A percentile compares a stretch with the other conserved stretches of the same genome.
Evolutionary conservation across 1,140 invertebrate species (phyloP).

Genomic region (Achroia grisella): DNA sequence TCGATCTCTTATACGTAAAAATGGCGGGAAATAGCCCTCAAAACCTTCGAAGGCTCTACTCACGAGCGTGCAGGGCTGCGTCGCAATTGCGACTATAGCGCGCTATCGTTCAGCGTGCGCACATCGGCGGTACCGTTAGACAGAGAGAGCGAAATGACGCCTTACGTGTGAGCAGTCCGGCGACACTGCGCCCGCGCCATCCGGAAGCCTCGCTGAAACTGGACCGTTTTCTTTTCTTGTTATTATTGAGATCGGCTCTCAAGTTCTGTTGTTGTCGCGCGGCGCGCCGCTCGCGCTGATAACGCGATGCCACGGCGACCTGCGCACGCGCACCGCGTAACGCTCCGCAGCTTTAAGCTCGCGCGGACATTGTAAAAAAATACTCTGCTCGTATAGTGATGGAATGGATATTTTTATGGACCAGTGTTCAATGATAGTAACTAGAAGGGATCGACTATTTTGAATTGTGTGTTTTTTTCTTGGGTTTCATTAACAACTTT

Average conservation of each 20-base stretch:
- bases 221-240: constrained; percentile 74
- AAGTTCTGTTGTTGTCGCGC: constrained; percentile 71
- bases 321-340: constrained; percentile 46
- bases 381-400: constrained; percentile 24
- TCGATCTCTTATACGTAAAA: neutral
- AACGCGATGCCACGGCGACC: constrained; percentile 63
- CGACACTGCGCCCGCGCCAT: constrained; percentile 42
- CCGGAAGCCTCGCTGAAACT: constrained; percentile 71
- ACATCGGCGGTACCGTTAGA: constrained; percentile 58
- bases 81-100: constrained; percentile 47
- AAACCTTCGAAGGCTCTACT: neutral
- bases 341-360: constrained; percentile 55
- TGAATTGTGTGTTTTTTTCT: too few species aligned
- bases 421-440: neutral
- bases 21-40: too few species aligned
- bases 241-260: constrained; percentile 70
- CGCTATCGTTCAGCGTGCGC: constrained; percentile 55
- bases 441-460: too few species aligned
- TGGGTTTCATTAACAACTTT: too few species aligned
- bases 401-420: constrained; percentile 45
- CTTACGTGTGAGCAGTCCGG: constrained; percentile 40
- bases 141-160: constrained; percentile 41
- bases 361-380: constrained; percentile 14
- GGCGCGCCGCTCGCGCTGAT: constrained; percentile 63
- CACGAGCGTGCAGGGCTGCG: constrained; percentile 37